Evolutionary conservation across 1,140 invertebrate species (phyloP).

Genomic region (Galleria mellonella): DNA sequence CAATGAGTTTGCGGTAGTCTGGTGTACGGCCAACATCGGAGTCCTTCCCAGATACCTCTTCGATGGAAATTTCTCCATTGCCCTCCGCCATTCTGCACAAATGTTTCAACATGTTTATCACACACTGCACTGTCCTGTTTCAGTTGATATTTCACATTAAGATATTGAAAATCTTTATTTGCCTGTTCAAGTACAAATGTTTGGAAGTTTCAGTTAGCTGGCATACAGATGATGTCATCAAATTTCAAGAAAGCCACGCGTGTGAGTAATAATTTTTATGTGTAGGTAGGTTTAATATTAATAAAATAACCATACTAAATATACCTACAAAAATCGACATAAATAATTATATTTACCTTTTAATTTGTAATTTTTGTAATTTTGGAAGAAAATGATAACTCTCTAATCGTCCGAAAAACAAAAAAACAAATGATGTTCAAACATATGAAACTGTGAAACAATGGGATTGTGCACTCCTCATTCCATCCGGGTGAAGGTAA

Average conservation of each 20-base stretch:
- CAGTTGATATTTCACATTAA: constrained; percentile 13
- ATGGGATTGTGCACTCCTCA: constrained; percentile 69
- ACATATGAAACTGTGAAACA: constrained; percentile 72
- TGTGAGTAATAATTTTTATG: constrained; percentile 52
- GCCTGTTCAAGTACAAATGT: constrained; percentile 21
- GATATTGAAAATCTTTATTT: constrained; percentile 18
- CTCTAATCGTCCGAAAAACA: constrained; percentile 73
- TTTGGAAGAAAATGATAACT: constrained; percentile 71
- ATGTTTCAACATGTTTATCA: constrained; percentile 55
- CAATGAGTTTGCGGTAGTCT: constrained; percentile 91
- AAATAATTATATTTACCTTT: constrained; percentile 64
- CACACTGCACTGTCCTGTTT: constrained; percentile 46
- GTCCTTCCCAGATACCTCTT: constrained; percentile 84
- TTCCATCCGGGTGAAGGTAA: constrained; percentile 67
- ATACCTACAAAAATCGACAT: constrained; percentile 24
- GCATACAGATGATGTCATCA: constrained; percentile 62
- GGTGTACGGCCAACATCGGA: constrained; percentile 86
- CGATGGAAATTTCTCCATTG: constrained; percentile 90
- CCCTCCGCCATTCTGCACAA: constrained; percentile 88
- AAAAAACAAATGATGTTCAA: constrained; percentile 74
- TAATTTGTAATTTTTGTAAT: constrained; percentile 72
- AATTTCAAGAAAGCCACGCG: constrained; percentile 53
- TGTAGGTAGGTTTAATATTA: constrained; percentile 14
- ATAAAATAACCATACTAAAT: constrained; percentile 14
- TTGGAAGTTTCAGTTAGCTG: constrained; percentile 31